Evolutionary conservation across 2,797 vertebrate species (phyloP), one percentile per base, ranked within the genome.

Genomic region (Dermochelys coriacea): DNA sequence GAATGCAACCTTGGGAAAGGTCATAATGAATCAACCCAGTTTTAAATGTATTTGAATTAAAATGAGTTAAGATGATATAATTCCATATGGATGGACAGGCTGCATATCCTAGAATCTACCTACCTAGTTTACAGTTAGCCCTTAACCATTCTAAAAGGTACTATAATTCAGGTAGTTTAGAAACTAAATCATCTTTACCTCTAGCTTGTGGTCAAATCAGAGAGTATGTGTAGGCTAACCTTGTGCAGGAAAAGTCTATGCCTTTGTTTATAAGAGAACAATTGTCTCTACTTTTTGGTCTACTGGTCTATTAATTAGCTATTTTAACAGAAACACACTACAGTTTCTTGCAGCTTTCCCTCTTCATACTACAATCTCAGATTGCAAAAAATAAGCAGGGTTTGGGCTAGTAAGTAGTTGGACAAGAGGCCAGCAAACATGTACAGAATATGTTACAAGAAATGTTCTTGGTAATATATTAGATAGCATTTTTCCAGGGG

Each of bases 1-100:
- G 57, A 95, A 80, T 91, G 8, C 88, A 93, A 93, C 87, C 80
- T 93, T 95, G 59, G 51, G 51, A 93, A 95, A 97, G 31, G 2
- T 5, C 83, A 14, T 27, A 87, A 64, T 74, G 55, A 74, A 85
- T 71, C 18, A 86, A 8, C 18, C 41, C 12, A 64, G 21, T 52
- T 89, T 87, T 34, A 85, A 11, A 87, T 29, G 29, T 45, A 10
- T 82, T 21, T 79, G 29, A n/a, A 37, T 68, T n/a, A 68, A 68
- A 68, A 68, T 68, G 5, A 59, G 64, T 75, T 45, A 79, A 91
- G 64, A n/a, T 41, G 64, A n/a, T 41, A 81, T 27, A 88, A 31
- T 2, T 88, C 31, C 49, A 59, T 21, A 6, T 64, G 7, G 55
- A 54, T 81, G 71, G 55, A 27, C 12, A 0, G 1, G 81, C 14